A percentile compares a stretch with the other conserved stretches of the same genome.
These are phyloP conservation scores for Myiopsitta monachus DNA, from an alignment of 2,113 vertebrate genomes.

Conservation along the genomic window DNA sequence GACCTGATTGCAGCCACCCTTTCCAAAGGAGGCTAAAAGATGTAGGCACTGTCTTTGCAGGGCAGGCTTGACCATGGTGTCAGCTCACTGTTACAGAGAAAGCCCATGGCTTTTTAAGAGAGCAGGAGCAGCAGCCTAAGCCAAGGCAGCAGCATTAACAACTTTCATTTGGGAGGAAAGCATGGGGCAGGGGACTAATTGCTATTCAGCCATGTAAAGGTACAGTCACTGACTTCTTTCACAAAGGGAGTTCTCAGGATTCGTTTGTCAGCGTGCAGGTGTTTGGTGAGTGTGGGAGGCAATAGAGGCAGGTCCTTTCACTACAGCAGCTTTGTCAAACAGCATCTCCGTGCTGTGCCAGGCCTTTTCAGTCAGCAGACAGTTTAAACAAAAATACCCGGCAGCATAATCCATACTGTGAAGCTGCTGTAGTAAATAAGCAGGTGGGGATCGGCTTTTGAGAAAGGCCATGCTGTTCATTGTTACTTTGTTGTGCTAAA, in stretches of 20 bases:
- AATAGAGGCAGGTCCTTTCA: background rate
- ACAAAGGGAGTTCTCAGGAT: constrained; percentile 19
- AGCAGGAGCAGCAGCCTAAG: background rate
- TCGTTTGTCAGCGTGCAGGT: background rate
- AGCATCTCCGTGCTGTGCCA: background rate
- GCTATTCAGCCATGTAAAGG: background rate
- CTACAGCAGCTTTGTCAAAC: background rate
- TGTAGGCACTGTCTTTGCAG: background rate
- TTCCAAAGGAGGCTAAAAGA: background rate
- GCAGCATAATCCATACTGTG: background rate
- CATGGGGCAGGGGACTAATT: background rate
- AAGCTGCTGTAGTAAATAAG: constrained; percentile 21
- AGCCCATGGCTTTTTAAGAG: background rate
- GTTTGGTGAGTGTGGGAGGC: background rate
- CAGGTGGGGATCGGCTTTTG: background rate
- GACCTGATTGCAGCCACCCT: background rate
- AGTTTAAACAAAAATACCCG: constrained; percentile 8
- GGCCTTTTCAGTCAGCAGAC: constrained; percentile 13
- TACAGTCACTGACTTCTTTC: background rate
- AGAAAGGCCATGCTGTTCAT: background rate
- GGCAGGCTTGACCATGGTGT: background rate
- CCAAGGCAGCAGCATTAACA: background rate
- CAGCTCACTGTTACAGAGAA: background rate
- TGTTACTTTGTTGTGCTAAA: constrained; percentile 33
- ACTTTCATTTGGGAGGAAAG: background rate